Evolutionary conservation across 2,888 invertebrate species (phyloP).

Genomic region (Lumbricus terrestris): DNA sequence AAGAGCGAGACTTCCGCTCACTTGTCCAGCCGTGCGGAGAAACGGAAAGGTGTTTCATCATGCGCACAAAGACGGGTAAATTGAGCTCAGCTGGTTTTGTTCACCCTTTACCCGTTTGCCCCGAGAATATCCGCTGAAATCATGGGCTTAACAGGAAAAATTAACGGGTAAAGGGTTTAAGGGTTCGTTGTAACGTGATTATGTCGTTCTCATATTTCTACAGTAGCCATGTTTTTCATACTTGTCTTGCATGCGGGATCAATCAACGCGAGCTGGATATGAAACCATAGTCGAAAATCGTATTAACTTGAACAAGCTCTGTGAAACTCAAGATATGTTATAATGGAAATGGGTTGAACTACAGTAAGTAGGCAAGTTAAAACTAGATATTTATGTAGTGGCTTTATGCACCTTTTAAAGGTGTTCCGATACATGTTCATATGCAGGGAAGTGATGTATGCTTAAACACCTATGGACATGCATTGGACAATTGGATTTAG

Average conservation of each 20-base stretch:
- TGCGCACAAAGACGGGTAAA: neutral
- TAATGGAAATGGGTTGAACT: neutral
- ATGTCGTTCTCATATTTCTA: neutral
- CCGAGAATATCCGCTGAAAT: too few relatives aligned
- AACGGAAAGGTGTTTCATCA: constrained; percentile 4
- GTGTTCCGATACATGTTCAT: neutral
- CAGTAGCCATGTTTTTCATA: neutral
- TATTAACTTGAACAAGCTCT: neutral
- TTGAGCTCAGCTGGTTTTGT: neutral
- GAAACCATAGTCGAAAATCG: neutral
- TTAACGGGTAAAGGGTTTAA: too few relatives aligned
- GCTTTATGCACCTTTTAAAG: neutral
- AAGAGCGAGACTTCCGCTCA: neutral
- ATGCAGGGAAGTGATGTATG: neutral
- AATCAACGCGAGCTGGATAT: neutral
- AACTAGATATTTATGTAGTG: neutral
- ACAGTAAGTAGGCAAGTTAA: neutral
- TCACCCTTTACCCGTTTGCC: too few relatives aligned
- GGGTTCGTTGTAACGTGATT: neutral
- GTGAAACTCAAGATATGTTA: neutral
- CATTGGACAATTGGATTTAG: neutral
- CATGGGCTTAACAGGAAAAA: too few relatives aligned
- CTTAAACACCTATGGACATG: neutral
- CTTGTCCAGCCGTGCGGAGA: neutral
- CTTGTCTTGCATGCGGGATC: neutral